These are phyloP conservation scores for Melipona bicolor DNA, from an alignment of 2,888 invertebrate genomes.

Conservation along the genomic window DNA sequence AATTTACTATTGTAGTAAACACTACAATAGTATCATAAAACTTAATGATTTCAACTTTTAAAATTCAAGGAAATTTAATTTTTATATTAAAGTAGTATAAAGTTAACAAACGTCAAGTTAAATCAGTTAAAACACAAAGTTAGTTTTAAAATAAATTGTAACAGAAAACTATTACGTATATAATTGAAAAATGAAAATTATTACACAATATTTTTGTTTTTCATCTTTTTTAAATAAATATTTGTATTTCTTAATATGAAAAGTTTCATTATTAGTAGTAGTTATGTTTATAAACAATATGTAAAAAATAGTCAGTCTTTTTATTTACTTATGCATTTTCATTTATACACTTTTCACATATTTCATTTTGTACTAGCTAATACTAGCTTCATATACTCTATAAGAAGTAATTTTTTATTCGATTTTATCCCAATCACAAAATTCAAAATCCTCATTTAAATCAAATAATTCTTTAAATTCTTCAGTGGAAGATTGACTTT, in stretches of 20 bases:
- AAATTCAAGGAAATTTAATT: background rate
- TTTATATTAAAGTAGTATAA: no score
- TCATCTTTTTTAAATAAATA: background rate
- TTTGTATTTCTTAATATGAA: background rate
- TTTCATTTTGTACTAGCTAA: no score
- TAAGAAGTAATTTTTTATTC: conserved; percentile 23
- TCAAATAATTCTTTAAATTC: conserved; percentile 70
- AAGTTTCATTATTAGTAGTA: background rate
- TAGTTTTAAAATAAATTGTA: background rate
- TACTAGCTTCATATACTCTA: background rate
- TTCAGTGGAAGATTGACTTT: conserved; percentile 19
- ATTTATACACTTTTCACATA: no score
- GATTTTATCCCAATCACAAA: conserved; percentile 72
- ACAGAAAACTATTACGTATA: background rate
- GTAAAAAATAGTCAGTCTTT: background rate
- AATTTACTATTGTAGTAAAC: background rate
- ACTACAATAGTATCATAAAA: background rate
- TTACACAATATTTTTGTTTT: background rate
- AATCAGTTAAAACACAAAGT: no score
- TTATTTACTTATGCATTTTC: background rate
- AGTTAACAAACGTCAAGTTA: no score
- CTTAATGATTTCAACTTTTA: background rate
- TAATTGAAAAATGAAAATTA: background rate
- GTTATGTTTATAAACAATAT: background rate
- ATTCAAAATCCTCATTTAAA: conserved; percentile 72